These are phyloP conservation scores for Muntiacus muntjak DNA, from an alignment of 2,113 vertebrate species.

Conservation along the genomic window DNA sequence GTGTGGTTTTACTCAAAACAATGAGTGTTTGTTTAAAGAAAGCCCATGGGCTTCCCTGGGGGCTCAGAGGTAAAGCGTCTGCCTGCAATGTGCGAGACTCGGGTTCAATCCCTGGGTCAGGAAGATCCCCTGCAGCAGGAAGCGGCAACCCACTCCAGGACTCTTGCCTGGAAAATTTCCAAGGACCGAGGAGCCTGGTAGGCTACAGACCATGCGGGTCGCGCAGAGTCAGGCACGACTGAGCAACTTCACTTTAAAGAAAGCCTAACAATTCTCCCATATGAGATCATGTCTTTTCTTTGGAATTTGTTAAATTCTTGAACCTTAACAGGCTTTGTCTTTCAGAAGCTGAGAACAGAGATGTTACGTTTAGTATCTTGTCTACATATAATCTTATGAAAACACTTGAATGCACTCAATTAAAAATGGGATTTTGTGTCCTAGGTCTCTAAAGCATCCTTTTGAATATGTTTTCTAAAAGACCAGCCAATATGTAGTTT, in stretches of 20 bases:
- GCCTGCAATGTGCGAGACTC: no score
- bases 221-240: no score
- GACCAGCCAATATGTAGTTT: slow-evolving; percentile 46
- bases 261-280: neutral
- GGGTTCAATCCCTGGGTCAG: no score
- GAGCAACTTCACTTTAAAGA: neutral
- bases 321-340: neutral
- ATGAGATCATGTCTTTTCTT: neutral
- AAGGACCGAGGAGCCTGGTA: no score
- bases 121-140: no score
- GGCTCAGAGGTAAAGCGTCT: no score
- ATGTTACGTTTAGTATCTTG: neutral
- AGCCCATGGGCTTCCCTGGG: neutral
- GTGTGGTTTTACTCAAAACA: neutral
- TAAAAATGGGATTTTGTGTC: slow-evolving; percentile 62
- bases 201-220: no score
- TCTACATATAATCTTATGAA: neutral
- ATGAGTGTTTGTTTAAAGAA: slow-evolving; percentile 20
- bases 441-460: neutral
- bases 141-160: no score
- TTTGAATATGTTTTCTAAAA: slow-evolving; percentile 60
- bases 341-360: neutral
- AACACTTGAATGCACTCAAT: neutral
- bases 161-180: no score
- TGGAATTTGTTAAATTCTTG: slow-evolving; percentile 4